Conservation (phyloP, 1,140 invertebrate species). For the Hetaerina americana region DNA sequence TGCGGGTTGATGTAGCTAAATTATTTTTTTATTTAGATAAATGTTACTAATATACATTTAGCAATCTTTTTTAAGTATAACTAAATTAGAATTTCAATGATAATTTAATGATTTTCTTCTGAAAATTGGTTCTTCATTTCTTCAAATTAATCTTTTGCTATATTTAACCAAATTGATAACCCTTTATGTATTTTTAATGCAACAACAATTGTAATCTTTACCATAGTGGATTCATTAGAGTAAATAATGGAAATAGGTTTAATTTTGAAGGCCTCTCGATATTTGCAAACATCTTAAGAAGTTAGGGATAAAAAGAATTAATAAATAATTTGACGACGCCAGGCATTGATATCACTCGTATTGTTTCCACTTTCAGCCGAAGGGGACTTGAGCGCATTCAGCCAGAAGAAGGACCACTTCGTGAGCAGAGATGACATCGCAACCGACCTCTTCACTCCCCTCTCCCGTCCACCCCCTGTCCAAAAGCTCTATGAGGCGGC, state of each 20-base stretch:
- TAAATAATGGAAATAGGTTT: neutral
- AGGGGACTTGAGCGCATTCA: slow-evolving; percentile 71
- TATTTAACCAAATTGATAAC: no score
- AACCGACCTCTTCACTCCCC: slow-evolving; percentile 51
- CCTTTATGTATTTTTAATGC: no score
- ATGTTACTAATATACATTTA: no score
- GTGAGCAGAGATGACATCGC: slow-evolving; percentile 43
- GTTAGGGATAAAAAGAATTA: neutral
- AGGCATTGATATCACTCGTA: neutral
- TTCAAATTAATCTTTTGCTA: no score
- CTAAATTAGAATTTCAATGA: no score
- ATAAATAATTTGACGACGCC: neutral
- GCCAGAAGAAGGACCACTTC: slow-evolving; percentile 57
- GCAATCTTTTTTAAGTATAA: no score
- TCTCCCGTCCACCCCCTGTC: slow-evolving; percentile 50
- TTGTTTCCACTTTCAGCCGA: slow-evolving; percentile 55
- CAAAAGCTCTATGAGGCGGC: slow-evolving; percentile 60
- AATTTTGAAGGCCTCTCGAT: neutral
- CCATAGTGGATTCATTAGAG: neutral
- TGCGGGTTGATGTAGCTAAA: no score
- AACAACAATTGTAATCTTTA: neutral
- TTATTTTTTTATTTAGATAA: no score
- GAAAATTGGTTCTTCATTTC: no score
- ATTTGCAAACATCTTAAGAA: neutral
- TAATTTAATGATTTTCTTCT: no score